Base-by-base conservation (phyloP, 1,140 invertebrate genomes). In the Meloidogyne hapla region DNA sequence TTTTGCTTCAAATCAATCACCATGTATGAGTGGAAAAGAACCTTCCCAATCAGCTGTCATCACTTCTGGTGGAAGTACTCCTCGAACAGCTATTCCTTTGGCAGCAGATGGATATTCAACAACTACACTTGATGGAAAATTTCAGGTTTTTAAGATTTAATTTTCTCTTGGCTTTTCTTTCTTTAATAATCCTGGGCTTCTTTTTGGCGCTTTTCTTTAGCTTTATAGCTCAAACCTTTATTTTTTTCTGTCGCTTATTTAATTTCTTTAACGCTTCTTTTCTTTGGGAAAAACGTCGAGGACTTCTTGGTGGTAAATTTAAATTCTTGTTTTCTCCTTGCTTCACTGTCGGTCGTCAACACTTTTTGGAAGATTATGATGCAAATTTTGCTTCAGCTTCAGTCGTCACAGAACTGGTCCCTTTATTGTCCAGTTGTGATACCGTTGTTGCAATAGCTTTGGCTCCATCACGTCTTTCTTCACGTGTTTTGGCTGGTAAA, bases 401-500 rank as follows among this genome's bases (percentile, higher is more conserved):
- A 56, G n/a, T n/a, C n/a, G 15, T 48, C 8, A 62, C n/a, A 2
- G 69, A 72, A 33, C 5, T 25, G 25, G 70, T 63, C 25, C 56
- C 70, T 21, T 33, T 73, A 64, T n/a, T 73, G 21, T 21, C 13
- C 12, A 33, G 56, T 9, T 73, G 70, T 64, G 70, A 73, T 64
- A 73, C 70, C 0, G 56, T 73, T 26, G 70, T 73, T 13, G 70
- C 70, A 0, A 65, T 45, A 26, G 62, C 63, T 23, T 28, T 77
- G 40, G 70, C 28, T 23, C 76, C 48, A 33, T 69, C 26, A 1
- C 76, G 64, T 12, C 61, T 72, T n/a, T 65, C 70, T 23, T 73
- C 70, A 12, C 70, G 70, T 40, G 38, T 73, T 42, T 38, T 73
- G 70, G 70, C 70, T 8, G 70, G 70, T 8, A 73, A 73, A 2